A percentile compares a stretch with the other conserved stretches of the same genome.
These are phyloP conservation scores for Toxostoma redivivum DNA, from an alignment of 2,113 vertebrate genomes.

Conservation along the genomic window DNA sequence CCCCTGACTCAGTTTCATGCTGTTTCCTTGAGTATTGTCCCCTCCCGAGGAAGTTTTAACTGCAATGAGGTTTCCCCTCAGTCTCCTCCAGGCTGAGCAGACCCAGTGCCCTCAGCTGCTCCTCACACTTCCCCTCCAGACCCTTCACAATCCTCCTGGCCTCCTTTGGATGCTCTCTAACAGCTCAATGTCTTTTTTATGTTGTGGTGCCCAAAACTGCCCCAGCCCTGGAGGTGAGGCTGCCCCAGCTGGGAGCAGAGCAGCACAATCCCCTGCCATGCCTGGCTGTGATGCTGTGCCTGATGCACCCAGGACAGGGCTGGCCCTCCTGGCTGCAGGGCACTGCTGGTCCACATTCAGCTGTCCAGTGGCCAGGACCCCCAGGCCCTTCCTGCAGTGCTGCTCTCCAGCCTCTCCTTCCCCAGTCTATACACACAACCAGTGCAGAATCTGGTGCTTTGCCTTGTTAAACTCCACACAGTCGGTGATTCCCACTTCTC, in stretches of 20 bases:
- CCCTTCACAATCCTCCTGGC: background rate
- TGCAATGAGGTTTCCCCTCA: background rate
- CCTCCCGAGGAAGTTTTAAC: background rate
- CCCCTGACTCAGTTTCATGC: background rate
- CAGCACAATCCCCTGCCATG: background rate
- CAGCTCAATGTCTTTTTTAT: background rate
- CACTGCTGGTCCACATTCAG: background rate
- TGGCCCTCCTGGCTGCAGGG: background rate
- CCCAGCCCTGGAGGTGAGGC: background rate
- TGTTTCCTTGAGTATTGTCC: background rate
- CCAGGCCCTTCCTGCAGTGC: background rate
- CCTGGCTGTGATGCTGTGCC: fast-evolving
- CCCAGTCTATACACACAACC: background rate
- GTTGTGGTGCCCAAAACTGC: background rate
- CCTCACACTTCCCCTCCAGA: background rate
- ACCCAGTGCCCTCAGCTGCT: background rate
- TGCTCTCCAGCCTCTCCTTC: background rate
- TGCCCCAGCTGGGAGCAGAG: background rate
- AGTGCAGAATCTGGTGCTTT: background rate
- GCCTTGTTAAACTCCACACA: background rate
- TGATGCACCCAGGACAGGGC: background rate
- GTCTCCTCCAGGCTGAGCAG: background rate
- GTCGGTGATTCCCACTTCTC: background rate
- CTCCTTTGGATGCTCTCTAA: background rate
- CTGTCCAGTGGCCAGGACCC: fast-evolving